Evolutionary conservation across 2,888 invertebrate genomes (phyloP).

Genomic region (Sussaba pulchella): DNA sequence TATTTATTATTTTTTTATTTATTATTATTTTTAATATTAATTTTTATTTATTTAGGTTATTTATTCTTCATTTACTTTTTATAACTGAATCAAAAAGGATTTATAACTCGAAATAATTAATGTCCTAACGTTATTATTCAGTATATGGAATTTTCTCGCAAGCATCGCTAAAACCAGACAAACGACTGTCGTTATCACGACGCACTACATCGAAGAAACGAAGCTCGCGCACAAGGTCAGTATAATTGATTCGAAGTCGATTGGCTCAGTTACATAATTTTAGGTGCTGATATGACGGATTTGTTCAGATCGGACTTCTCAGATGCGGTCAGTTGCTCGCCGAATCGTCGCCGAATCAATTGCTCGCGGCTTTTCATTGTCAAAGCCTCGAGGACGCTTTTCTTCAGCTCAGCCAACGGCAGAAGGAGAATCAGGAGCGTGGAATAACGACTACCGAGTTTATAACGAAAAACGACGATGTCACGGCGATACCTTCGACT

Average conservation of each 20-base stretch:
- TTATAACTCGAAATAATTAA: neutral
- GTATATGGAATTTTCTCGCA: constrained; percentile 95
- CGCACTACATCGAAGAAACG: constrained; percentile 98
- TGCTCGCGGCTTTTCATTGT: constrained; percentile 89
- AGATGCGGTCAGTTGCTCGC: constrained; percentile 94
- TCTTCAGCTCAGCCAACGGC: constrained; percentile 90
- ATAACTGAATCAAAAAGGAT: neutral
- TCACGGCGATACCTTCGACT: constrained; percentile 50
- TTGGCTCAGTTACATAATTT: too few species aligned
- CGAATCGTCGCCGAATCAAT: constrained; percentile 91
- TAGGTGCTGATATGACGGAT: neutral
- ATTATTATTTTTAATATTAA: too few species aligned
- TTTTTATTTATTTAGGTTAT: too few species aligned
- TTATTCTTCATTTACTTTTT: too few species aligned
- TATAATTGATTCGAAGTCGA: too few species aligned
- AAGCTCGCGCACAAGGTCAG: constrained; percentile 91
- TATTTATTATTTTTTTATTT: too few species aligned
- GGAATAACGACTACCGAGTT: constrained; percentile 61
- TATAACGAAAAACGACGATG: constrained; percentile 66
- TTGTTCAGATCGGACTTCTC: constrained; percentile 93
- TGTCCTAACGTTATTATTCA: constrained; percentile 82
- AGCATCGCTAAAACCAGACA: constrained; percentile 89
- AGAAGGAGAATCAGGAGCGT: constrained; percentile 83
- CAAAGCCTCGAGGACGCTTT: constrained; percentile 95
- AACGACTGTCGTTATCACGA: constrained; percentile 95